Base-by-base conservation (phyloP, 2,797 vertebrate genomes). In the Arremon brunneinucha region DNA sequence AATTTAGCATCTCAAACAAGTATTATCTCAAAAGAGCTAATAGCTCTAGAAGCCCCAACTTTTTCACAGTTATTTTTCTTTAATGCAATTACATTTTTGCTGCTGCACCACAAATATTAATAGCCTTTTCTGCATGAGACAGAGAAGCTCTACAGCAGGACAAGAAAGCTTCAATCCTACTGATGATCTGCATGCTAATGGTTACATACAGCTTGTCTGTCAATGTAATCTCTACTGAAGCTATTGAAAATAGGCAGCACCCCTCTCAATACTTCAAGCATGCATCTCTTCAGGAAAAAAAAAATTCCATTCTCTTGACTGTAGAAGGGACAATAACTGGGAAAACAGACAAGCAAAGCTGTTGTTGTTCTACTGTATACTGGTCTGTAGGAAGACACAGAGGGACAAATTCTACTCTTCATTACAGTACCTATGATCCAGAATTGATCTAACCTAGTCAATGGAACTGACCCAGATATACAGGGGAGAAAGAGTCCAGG, bases 71-170 rank as follows among this genome's bases (percentile, higher is more conserved):
- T 80, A 43, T 83, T 85, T 62, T 85, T 83, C 64, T 78, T 87
- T 74, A 83, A 91, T 62, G 46, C 34, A 91, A 81, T 92, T 94
- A 92, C 14, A 74, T 17, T 82, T 84, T 19, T 74, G 62, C 88
- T 84, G 67, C 83, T 20, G 2, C 78, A 80, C 7, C 27, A 95
- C 64, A 90, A 95, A 91, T 76, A 95, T 74, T 95, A 88, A 93
- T 46, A 83, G 67, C 30, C 30, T 94, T 80, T 94, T 84, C 85
- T 83, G 46, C 3, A 3, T 79, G 53, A 85, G 63, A 84, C 23
- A 89, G 34, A 79, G 56, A 75, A 91, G 56, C 52, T 89, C 30
- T 75, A 57, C 43, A 67, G 82, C 49, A 87, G 59, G 50, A 87
- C 69, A 83, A 57, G 47, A 35, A 59, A 50, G 49, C 89, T 85